A percentile compares a stretch with the other conserved stretches of the same genome.
Evolutionary conservation across 1,140 invertebrate genomes (phyloP).

Genomic region (Macrosteles quadrilineatus): DNA sequence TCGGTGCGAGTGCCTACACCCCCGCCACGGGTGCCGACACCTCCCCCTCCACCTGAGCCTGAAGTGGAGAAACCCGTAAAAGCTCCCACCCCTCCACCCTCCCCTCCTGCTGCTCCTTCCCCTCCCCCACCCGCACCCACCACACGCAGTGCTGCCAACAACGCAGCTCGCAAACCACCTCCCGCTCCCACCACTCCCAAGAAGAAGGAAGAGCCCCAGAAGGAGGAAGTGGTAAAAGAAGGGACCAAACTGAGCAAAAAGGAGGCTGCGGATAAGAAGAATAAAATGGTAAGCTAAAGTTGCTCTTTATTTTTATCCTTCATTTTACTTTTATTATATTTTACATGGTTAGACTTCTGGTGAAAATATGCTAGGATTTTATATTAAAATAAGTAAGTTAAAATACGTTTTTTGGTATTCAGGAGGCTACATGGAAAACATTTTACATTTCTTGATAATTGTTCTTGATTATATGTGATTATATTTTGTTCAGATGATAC

Average conservation of each 20-base stretch:
- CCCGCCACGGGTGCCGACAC: conserved; percentile 1
- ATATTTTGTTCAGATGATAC: too few relatives aligned
- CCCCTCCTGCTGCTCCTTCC: conserved; percentile 15
- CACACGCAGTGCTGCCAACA: conserved; percentile 22
- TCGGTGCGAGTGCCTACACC: conserved; percentile 16
- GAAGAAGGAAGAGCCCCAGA: neutral
- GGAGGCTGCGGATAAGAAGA: conserved; percentile 51
- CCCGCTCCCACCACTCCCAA: conserved; percentile 3
- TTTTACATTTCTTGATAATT: too few relatives aligned
- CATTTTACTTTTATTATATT: too few relatives aligned
- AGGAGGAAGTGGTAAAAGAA: neutral
- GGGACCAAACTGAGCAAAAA: conserved; percentile 30
- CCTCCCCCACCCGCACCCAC: conserved; percentile 26
- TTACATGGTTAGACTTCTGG: too few relatives aligned
- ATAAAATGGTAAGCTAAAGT: conserved; percentile 57
- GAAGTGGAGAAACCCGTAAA: neutral
- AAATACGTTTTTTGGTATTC: too few relatives aligned
- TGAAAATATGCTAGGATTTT: too few relatives aligned
- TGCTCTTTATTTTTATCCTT: too few relatives aligned
- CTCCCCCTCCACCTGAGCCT: conserved; percentile 16
- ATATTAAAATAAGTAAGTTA: too few relatives aligned
- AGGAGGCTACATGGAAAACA: too few relatives aligned
- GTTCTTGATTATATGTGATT: too few relatives aligned
- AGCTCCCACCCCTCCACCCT: conserved; percentile 12
- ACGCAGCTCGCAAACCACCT: conserved; percentile 1